Conservation (phyloP, 2,113 vertebrate genomes). For the Speoplatyrhinus poulsoni region DNA sequence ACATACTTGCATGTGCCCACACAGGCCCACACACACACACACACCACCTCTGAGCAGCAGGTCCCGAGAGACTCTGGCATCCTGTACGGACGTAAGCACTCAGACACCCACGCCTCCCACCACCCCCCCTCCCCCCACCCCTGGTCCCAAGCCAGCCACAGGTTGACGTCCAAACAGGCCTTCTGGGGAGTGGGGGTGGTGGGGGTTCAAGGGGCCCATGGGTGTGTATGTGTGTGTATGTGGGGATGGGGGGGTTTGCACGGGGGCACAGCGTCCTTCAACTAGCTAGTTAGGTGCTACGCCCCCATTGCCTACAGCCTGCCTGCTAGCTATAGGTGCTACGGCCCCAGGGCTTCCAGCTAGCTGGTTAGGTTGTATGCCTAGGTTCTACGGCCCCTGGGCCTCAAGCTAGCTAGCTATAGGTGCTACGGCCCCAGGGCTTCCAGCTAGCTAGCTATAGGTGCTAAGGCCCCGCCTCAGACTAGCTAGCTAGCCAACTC, state of each 20-base stretch:
- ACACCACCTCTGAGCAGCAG: background rate
- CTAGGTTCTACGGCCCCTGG: no score
- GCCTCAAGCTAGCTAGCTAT: no score
- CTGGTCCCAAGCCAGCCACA: constrained; percentile 45
- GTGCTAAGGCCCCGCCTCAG: no score
- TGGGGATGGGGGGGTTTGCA: constrained; percentile 11
- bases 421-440: no score
- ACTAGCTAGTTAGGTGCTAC: constrained; percentile 1
- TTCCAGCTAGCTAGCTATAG: no score
- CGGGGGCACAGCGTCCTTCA: constrained; percentile 30
- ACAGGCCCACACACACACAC: background rate
- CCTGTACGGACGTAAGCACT: background rate
- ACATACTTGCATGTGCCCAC: background rate
- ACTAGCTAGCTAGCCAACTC: background rate
- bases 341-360: no score
- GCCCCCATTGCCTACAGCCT: no score
- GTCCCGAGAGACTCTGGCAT: background rate
- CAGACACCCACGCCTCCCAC: constrained; percentile 2
- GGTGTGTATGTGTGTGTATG: background rate
- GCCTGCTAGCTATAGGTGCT: no score
- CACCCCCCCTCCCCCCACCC: constrained; percentile 12
- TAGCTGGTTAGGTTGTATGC: no score
- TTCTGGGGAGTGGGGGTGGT: constrained; percentile 10
- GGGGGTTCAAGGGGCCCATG: background rate
- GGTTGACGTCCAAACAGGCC: constrained; percentile 60